Conservation (phyloP, 37 sponge, comb jelly and placozoan species). For the Tethya wilhelma region DNA sequence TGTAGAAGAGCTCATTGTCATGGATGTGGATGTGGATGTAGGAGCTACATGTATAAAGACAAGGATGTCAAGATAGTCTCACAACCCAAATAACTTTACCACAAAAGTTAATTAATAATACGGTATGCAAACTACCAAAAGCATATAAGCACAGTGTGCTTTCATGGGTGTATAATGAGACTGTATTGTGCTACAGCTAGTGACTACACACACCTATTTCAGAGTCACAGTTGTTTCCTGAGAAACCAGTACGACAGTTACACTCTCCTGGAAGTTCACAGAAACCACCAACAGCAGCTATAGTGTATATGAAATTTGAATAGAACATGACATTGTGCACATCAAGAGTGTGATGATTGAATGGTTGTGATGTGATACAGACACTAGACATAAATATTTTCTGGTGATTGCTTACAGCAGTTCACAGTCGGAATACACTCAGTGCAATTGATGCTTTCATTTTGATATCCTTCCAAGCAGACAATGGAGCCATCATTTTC, state of each 20-base stretch:
- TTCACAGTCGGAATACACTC: constrained; percentile 9
- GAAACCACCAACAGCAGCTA: neutral
- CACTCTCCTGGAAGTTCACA: constrained; percentile 4
- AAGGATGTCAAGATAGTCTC: no score
- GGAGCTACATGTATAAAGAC: no score
- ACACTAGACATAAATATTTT: neutral
- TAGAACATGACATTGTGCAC: neutral
- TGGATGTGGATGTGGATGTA: no score
- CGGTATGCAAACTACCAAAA: no score
- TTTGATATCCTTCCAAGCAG: constrained; percentile 32
- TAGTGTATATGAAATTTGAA: neutral
- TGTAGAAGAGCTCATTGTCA: no score
- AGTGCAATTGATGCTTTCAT: constrained; percentile 7
- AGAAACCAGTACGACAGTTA: neutral
- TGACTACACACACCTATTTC: no score
- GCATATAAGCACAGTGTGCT: no score
- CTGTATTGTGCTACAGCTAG: no score
- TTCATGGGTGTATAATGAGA: no score
- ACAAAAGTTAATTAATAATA: no score
- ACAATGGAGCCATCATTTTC: neutral
- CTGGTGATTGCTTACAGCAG: constrained; percentile 9
- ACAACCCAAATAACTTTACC: no score
- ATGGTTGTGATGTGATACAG: neutral
- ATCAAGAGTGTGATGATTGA: neutral
- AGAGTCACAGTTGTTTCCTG: neutral